Conservation (phyloP, 2,888 invertebrate genomes). For the Lysandra coridon region DNA sequence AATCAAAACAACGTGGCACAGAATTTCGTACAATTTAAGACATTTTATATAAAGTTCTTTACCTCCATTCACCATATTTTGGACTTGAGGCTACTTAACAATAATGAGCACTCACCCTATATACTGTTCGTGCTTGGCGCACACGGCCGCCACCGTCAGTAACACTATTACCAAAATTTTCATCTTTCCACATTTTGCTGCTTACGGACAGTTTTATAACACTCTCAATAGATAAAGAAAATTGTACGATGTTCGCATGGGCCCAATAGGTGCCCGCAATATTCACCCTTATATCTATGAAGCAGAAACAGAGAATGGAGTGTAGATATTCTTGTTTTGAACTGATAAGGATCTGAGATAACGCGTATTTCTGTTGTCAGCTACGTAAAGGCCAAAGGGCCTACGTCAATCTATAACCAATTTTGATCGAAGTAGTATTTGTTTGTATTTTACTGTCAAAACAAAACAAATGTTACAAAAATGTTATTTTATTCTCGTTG, state of each 20-base stretch:
- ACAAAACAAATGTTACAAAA: too few species aligned
- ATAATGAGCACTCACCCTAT: slow-evolving; percentile 49
- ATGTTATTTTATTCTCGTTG: too few species aligned
- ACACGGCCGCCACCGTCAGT: slow-evolving; percentile 51
- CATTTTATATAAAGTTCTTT: too few species aligned
- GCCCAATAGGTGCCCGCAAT: not conserved
- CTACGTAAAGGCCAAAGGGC: not conserved
- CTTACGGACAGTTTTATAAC: slow-evolving; percentile 18
- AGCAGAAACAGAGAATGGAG: not conserved
- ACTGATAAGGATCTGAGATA: slow-evolving; percentile 8
- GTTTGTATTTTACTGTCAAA: too few species aligned
- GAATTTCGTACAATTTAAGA: too few species aligned
- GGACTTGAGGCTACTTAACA: too few species aligned
- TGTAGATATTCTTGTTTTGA: not conserved
- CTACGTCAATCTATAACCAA: not conserved
- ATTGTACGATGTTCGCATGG: not conserved
- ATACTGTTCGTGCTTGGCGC: slow-evolving; percentile 63
- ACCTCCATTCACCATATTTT: too few species aligned
- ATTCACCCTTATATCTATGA: not conserved
- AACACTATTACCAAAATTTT: slow-evolving; percentile 41
- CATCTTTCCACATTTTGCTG: slow-evolving; percentile 1
- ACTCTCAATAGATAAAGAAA: slow-evolving; percentile 22
- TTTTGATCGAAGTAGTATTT: too few species aligned
- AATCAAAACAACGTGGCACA: too few species aligned
- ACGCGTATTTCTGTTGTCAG: not conserved